Base-by-base conservation (phyloP, 2,797 vertebrate species). In the Mus spretus region DNA sequence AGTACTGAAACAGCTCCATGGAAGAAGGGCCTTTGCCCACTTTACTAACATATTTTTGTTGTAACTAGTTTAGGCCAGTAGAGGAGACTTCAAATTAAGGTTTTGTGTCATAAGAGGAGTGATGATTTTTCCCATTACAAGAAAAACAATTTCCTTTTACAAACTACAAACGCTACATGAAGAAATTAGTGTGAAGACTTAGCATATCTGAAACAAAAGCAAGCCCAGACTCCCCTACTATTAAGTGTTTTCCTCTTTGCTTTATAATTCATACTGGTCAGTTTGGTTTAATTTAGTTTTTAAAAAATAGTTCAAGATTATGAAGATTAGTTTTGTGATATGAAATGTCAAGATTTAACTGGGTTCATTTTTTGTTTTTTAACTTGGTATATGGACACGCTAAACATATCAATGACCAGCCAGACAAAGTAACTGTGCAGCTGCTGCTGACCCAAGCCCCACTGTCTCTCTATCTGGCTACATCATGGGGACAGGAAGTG, bases 121-220 rank as follows among this genome's bases (percentile, higher is more conserved):
- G 74, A 95, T 93, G 97, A 96, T 96, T 98, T 98, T 97, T 96
- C 96, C 96, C 94, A 97, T 95, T 95, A 97, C 91, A 96, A 95
- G 97, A 97, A 96, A 96, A 95, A 96, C 95, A 95, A 95, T 94
- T 97, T 97, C 98, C 96, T 96, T 92, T 96, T 96, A 89, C 92
- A 92, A 97, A 96, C 89, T 96, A 97, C 96, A 95, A 97, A 95
- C 87, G 44, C 86, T 90, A 95, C 92, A 90, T 96, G 95, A 96
- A 97, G 96, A 94, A 92, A 95, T 97, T 94, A 97, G 95, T 93
- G 96, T 82, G 94, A 97, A 97, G 96, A 97, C 94, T 97, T 96
- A 97, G 95, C 94, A 95, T 95, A 95, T 93, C 93, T 37, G 81
- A 95, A 89, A 95, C 89, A 81, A 96, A 67, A 96, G 86, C 37